Percentiles rank a stretch among this genome's conserved stretches.
Evolutionary conservation across 2,888 invertebrate species (phyloP).

Genomic region (Coelinius sp.): DNA sequence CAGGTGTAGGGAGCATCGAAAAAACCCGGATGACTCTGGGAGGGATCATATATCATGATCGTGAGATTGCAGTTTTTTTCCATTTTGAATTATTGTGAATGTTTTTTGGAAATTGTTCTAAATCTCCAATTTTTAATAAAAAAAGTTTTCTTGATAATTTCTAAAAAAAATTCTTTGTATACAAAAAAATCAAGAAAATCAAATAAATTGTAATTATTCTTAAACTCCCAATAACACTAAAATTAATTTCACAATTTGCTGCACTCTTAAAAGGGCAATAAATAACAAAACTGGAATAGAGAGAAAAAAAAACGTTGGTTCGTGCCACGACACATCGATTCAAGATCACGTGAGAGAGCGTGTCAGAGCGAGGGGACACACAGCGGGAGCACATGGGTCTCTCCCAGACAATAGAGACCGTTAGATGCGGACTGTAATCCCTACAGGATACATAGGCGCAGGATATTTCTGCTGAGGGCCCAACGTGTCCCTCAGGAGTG

Average conservation of each 20-base stretch:
- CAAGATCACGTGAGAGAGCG: conserved; percentile 32
- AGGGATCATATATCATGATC: conserved; percentile 46
- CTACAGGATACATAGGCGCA: not conserved
- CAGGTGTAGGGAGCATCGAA: conserved; percentile 18
- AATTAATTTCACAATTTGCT: not conserved
- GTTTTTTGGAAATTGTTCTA: too few species aligned
- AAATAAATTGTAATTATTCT: too few species aligned
- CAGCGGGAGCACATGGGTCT: not conserved
- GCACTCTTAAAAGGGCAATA: not conserved
- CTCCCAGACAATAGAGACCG: conserved; percentile 48
- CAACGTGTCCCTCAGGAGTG: conserved; percentile 9
- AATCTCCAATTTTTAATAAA: too few species aligned
- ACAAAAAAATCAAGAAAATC: too few species aligned
- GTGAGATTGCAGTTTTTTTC: conserved; percentile 48
- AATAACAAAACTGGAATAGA: conserved; percentile 12
- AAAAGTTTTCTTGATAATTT: too few species aligned
- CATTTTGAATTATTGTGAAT: too few species aligned
- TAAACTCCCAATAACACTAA: too few species aligned
- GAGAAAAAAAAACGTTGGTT: not conserved
- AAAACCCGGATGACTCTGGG: conserved; percentile 1
- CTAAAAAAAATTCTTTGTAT: too few species aligned
- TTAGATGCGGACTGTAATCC: conserved; percentile 41
- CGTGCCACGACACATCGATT: conserved; percentile 38
- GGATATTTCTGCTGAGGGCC: not conserved
- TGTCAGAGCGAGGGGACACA: conserved; percentile 13